phyloP scores from a whole-genome alignment of 2,888 invertebrate genomes.

The Latrodectus elegans region DNA sequence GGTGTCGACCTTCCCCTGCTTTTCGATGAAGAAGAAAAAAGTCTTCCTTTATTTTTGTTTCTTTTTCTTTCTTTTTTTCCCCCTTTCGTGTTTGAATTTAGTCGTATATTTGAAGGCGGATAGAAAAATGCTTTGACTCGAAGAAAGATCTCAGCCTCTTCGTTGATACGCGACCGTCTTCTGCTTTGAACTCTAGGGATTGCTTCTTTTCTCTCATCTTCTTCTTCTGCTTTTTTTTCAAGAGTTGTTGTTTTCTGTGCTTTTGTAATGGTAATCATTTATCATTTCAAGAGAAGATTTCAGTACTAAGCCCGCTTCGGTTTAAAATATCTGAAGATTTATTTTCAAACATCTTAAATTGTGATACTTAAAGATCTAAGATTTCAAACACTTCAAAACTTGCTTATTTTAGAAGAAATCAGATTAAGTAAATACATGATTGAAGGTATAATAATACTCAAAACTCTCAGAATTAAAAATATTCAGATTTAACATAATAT shows the following conservation, averaged over 20 bases:
- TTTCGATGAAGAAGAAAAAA: constrained; percentile 20
- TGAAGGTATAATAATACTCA: no score
- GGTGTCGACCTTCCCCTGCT: constrained; percentile 61
- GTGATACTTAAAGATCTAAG: no score
- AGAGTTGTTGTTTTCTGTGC: background rate
- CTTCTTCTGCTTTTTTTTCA: background rate
- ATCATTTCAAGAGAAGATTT: constrained; percentile 29
- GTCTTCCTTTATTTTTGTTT: constrained; percentile 4
- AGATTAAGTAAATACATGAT: no score
- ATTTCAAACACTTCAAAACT: no score
- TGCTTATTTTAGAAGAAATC: no score
- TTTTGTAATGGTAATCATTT: constrained; percentile 41
- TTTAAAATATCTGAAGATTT: background rate
- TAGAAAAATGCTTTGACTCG: constrained; percentile 55
- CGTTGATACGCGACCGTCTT: constrained; percentile 33
- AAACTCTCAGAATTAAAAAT: no score
- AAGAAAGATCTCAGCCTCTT: constrained; percentile 36
- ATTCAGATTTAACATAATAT: no score
- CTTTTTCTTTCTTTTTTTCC: constrained; percentile 24
- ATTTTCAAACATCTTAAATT: no score
- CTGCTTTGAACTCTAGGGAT: constrained; percentile 25
- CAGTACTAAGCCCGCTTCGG: background rate
- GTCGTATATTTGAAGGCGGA: constrained; percentile 48
- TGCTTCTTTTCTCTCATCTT: background rate
- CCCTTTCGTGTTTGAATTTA: constrained; percentile 13